Conservation (phyloP, 1,140 invertebrate genomes). For the Heliconius himera region DNA sequence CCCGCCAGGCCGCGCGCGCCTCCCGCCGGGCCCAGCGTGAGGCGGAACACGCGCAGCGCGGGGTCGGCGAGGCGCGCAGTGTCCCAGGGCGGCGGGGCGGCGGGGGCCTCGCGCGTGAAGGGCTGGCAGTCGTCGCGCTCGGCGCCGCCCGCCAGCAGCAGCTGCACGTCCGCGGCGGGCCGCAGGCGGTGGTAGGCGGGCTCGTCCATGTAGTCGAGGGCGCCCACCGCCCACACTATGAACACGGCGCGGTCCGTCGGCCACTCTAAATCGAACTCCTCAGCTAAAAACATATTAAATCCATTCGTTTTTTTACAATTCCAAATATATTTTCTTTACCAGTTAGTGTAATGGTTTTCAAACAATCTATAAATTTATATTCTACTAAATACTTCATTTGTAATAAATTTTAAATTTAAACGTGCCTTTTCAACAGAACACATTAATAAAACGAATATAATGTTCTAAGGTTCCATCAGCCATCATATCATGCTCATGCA, state of each 20-base stretch:
- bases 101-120: conserved; percentile 22
- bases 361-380: too few species aligned
- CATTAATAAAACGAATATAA: too few species aligned
- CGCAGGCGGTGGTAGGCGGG: conserved; percentile 93
- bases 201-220: conserved; percentile 88
- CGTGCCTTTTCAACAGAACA: too few species aligned
- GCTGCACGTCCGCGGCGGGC: conserved; percentile 85
- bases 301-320: too few species aligned
- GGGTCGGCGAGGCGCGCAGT: conserved; percentile 89
- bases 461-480: too few species aligned
- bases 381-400: too few species aligned
- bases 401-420: too few species aligned
- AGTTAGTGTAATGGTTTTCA: too few species aligned
- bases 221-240: conserved; percentile 93
- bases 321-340: too few species aligned
- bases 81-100: conserved; percentile 83
- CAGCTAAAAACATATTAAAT: conserved; percentile 60
- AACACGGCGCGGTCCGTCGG: conserved; percentile 85
- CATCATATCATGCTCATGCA: too few species aligned
- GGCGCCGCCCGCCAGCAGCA: conserved; percentile 83
- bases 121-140: not conserved
- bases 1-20: conserved; percentile 53
- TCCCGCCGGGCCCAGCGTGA: conserved; percentile 56
- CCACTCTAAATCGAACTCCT: conserved; percentile 90
- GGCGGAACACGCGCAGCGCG: conserved; percentile 86